phyloP scores from a whole-genome alignment of 2,888 invertebrate genomes.

The Polyploca ridens region DNA sequence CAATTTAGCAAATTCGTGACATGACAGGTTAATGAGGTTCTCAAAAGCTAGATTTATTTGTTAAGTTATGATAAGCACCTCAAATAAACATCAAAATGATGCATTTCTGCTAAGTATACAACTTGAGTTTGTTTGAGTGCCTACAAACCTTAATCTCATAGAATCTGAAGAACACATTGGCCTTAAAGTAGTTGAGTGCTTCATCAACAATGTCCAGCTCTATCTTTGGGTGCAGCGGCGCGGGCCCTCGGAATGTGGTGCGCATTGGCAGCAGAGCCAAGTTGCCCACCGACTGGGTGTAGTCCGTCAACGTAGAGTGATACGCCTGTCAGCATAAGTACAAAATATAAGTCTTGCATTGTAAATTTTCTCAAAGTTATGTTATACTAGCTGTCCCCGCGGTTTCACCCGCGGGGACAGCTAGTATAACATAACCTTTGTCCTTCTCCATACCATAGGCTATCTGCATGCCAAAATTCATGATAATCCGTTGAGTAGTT shows the following conservation, averaged over 20 bases:
- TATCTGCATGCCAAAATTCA: too few species aligned
- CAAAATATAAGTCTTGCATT: neutral
- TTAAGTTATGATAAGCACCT: too few species aligned
- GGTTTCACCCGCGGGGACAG: too few species aligned
- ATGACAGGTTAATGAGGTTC: too few species aligned
- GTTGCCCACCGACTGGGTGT: slow-evolving; percentile 92
- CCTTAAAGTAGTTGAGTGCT: slow-evolving; percentile 98
- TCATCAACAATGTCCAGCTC: slow-evolving; percentile 98
- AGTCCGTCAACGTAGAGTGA: slow-evolving; percentile 94
- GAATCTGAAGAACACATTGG: slow-evolving; percentile 99
- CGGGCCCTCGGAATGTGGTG: slow-evolving; percentile 97
- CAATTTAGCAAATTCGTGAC: too few species aligned
- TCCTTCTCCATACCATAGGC: too few species aligned
- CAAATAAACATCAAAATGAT: too few species aligned
- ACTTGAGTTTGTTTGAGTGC: slow-evolving; percentile 5
- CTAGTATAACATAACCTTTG: too few species aligned
- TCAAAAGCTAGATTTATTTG: too few species aligned
- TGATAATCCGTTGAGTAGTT: too few species aligned
- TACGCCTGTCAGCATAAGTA: slow-evolving; percentile 91
- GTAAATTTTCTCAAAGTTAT: neutral
- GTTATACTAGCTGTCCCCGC: too few species aligned
- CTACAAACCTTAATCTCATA: slow-evolving; percentile 96
- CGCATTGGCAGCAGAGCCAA: slow-evolving; percentile 96
- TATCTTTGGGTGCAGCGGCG: slow-evolving; percentile 87
- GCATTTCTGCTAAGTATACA: too few species aligned